Evolutionary conservation across 2,797 vertebrate genomes (phyloP).

Genomic region (Sarcoramphus papa): DNA sequence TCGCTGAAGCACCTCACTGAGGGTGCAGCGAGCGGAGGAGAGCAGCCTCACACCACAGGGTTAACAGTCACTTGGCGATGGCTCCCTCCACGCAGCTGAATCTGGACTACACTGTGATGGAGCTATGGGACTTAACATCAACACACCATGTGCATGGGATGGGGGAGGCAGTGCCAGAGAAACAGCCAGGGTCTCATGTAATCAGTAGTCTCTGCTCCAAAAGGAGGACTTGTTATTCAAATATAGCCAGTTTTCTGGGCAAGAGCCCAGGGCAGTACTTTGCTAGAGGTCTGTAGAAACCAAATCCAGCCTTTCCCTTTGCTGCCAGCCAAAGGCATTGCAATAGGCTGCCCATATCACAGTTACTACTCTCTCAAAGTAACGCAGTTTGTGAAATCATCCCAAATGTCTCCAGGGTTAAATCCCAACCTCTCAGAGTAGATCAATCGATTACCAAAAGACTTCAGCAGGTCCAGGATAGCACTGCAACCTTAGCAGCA

Average conservation of each 20-base stretch:
- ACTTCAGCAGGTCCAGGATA: neutral
- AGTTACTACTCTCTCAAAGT: neutral
- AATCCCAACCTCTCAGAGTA: neutral
- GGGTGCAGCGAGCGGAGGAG: neutral
- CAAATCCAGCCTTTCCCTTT: neutral
- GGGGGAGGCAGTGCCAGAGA: neutral
- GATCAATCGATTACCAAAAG: neutral
- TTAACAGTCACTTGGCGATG: neutral
- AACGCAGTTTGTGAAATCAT: neutral
- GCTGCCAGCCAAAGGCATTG: neutral
- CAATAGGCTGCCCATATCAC: neutral
- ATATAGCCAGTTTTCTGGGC: conserved; percentile 5
- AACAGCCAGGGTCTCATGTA: neutral
- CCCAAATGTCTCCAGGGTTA: neutral
- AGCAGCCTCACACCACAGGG: neutral
- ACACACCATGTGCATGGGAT: accelerated
- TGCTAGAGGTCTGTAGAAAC: neutral
- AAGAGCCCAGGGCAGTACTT: neutral
- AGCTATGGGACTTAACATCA: neutral
- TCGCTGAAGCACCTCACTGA: neutral
- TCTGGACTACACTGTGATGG: accelerated
- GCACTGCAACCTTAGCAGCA: neutral
- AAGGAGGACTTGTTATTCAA: neutral
- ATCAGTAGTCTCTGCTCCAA: neutral
- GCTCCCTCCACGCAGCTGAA: neutral